phyloP scores from a whole-genome alignment of 2,113 vertebrate genomes.

The Himantopus leucocephalus region DNA sequence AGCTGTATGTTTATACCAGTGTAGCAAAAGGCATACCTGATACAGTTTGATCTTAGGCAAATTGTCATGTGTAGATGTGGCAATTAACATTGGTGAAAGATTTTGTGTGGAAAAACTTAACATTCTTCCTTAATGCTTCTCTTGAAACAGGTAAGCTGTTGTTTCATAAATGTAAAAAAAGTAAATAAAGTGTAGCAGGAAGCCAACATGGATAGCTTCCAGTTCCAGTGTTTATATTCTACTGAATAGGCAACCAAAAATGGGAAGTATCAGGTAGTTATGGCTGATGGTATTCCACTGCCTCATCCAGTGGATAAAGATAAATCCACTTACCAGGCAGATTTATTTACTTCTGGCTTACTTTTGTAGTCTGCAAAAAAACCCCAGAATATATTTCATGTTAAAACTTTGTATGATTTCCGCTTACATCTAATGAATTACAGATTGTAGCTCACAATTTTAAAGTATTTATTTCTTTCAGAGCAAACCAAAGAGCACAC shows the following conservation, averaged over 20 bases:
- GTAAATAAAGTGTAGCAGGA: not conserved
- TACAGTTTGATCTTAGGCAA: not conserved
- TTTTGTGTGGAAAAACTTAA: not conserved
- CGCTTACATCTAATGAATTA: not conserved
- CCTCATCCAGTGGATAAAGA: not conserved
- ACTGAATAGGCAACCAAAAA: not conserved
- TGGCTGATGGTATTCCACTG: not conserved
- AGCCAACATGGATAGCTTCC: not conserved
- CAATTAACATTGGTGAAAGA: not conserved
- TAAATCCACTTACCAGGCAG: not conserved
- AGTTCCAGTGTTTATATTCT: not conserved
- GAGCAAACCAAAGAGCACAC: not conserved
- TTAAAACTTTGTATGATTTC: not conserved
- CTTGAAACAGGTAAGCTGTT: not conserved
- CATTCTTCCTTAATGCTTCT: not conserved
- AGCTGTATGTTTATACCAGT: not conserved
- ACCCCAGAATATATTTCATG: not conserved
- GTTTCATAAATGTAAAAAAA: not conserved
- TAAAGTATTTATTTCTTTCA: not conserved
- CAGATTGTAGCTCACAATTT: not conserved
- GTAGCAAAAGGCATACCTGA: not conserved
- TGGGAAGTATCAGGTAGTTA: not conserved
- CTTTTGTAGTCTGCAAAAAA: not conserved
- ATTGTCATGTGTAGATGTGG: rapidly evolving
- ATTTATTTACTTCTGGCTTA: not conserved